Evolutionary conservation across 2,888 invertebrate genomes (phyloP).

Genomic region (Leucophenga maculata): DNA sequence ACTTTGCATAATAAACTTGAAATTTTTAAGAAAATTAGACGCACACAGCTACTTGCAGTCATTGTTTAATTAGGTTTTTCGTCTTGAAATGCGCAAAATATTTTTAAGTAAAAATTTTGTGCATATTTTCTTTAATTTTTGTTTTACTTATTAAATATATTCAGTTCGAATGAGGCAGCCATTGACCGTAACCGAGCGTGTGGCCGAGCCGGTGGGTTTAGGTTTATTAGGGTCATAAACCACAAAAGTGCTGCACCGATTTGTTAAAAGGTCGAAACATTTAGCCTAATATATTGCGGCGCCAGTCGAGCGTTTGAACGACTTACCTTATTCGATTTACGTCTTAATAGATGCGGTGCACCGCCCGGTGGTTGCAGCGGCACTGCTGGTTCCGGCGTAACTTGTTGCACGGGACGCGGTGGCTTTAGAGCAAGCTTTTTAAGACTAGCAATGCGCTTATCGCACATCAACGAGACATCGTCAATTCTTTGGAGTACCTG

Average conservation of each 20-base stretch:
- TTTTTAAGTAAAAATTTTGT: slow-evolving; percentile 16
- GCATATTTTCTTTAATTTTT: background rate
- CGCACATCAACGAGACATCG: slow-evolving; percentile 94
- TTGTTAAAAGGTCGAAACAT: slow-evolving; percentile 8
- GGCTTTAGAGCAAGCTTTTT: slow-evolving; percentile 82
- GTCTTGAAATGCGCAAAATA: slow-evolving; percentile 33
- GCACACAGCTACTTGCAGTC: slow-evolving; percentile 20
- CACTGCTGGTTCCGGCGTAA: slow-evolving; percentile 82
- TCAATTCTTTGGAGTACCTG: slow-evolving; percentile 94
- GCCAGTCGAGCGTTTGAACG: background rate
- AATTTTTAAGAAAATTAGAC: slow-evolving; percentile 45
- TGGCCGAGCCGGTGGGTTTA: no score
- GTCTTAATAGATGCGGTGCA: slow-evolving; percentile 72
- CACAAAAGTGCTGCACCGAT: slow-evolving; percentile 6
- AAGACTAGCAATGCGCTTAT: slow-evolving; percentile 83
- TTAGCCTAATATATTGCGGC: background rate
- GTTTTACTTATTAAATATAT: background rate
- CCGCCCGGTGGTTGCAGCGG: slow-evolving; percentile 76
- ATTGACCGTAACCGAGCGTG: slow-evolving; percentile 11
- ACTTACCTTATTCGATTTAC: slow-evolving; percentile 69
- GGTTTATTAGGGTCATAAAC: slow-evolving; percentile 11
- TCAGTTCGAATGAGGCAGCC: background rate
- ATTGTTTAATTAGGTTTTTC: slow-evolving; percentile 45
- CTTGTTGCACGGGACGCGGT: slow-evolving; percentile 84
- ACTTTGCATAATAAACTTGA: slow-evolving; percentile 58